Evolutionary conservation across 37 sponge, comb jelly and placozoan genomes (phyloP).

Genomic region (Crambe crambe): DNA sequence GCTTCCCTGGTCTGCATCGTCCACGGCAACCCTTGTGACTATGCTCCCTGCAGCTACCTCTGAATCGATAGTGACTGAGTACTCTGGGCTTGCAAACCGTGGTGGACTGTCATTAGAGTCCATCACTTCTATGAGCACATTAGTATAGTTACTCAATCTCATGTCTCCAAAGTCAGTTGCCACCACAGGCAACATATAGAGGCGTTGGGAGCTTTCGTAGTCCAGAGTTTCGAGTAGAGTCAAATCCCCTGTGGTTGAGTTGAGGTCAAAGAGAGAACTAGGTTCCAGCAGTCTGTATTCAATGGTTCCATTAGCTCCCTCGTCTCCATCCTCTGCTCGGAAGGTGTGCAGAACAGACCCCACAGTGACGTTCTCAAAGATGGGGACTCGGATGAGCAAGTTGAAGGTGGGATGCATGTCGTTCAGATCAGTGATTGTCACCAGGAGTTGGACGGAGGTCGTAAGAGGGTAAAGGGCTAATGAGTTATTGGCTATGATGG

Average conservation of each 20-base stretch:
- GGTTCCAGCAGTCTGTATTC: constrained; percentile 35
- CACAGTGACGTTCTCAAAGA: constrained; percentile 32
- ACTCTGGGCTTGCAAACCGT: constrained; percentile 18
- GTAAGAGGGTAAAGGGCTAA: background rate
- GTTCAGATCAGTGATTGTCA: constrained; percentile 61
- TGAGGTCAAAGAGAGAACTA: constrained; percentile 38
- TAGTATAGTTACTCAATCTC: constrained; percentile 44
- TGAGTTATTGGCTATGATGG: constrained; percentile 68
- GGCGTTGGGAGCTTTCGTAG: constrained; percentile 14
- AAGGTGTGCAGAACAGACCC: constrained; percentile 23
- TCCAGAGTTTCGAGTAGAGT: constrained; percentile 35
- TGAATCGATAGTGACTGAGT: constrained; percentile 8
- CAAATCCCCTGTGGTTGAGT: constrained; percentile 49
- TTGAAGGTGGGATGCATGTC: constrained; percentile 75
- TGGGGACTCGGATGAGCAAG: background rate
- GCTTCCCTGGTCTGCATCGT: constrained; percentile 41
- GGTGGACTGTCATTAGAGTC: constrained; percentile 80
- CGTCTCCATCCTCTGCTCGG: constrained; percentile 67
- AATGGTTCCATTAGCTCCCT: constrained; percentile 60
- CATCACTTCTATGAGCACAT: constrained; percentile 47
- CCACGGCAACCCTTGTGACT: constrained; percentile 16
- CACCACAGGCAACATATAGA: constrained; percentile 32
- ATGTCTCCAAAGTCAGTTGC: constrained; percentile 54
- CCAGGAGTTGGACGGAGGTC: background rate
- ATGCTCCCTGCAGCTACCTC: background rate